These are phyloP conservation scores for Sialis lutaria DNA, from an alignment of 2,888 invertebrate species.

Conservation along the genomic window DNA sequence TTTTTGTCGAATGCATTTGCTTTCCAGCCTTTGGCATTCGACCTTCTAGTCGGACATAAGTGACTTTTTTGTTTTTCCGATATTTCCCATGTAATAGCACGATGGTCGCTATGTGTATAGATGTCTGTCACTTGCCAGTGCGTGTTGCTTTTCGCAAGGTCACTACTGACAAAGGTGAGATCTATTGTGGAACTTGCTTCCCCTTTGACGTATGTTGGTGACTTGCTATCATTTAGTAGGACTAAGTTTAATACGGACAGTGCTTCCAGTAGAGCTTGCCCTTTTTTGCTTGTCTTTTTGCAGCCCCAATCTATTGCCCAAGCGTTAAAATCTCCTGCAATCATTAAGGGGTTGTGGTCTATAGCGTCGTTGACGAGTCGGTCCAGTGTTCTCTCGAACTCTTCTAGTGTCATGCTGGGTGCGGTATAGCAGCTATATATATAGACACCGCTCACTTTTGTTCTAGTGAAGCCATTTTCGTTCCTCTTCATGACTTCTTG, in stretches of 20 bases:
- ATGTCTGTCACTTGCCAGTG: constrained; percentile 4
- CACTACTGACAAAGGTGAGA: constrained; percentile 10
- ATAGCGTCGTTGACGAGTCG: constrained; percentile 8
- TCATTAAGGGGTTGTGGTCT: constrained; percentile 1
- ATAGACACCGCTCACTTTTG: constrained; percentile 5
- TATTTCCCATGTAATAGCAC: background rate
- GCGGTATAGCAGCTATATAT: constrained; percentile 10
- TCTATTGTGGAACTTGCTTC: constrained; percentile 10
- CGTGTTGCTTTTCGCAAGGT: constrained; percentile 3
- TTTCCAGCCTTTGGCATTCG: background rate
- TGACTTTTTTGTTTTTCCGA: background rate
- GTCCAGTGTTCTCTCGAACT: constrained; percentile 7
- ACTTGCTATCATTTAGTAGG: constrained; percentile 7
- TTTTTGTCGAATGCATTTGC: background rate
- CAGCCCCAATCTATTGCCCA: constrained; percentile 10
- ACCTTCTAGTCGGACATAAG: no score
- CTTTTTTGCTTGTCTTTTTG: constrained; percentile 4
- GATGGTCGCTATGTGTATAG: background rate
- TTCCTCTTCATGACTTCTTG: background rate
- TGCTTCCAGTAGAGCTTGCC: constrained; percentile 7
- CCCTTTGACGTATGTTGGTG: constrained; percentile 8
- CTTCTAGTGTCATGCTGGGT: constrained; percentile 5
- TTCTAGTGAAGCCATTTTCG: constrained; percentile 8
- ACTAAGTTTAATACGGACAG: constrained; percentile 7
- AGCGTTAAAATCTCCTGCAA: constrained; percentile 11